Conservation (phyloP, 2,113 vertebrate species). For the Brachyhypopomus occidentalis region DNA sequence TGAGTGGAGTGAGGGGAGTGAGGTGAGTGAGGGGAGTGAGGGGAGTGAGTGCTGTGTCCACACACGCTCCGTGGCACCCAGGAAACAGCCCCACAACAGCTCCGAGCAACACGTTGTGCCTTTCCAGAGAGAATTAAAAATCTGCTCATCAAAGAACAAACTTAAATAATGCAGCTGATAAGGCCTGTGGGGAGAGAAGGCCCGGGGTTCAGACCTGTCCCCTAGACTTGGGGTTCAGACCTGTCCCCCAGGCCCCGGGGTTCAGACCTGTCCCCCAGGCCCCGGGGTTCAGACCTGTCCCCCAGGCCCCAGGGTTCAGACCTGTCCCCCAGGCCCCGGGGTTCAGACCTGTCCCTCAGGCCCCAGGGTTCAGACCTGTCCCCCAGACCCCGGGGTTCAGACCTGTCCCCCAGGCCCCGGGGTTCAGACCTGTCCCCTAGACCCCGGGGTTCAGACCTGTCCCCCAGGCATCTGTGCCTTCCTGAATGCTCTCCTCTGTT, state of each 20-base stretch:
- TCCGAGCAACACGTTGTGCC: constrained; percentile 5
- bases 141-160: constrained; percentile 43
- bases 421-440: constrained; percentile 11
- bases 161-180: constrained; percentile 43
- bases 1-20: no score
- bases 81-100: neutral
- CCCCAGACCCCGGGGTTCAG: neutral
- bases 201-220: constrained; percentile 1
- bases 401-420: constrained; percentile 6
- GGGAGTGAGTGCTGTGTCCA: neutral
- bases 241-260: no score
- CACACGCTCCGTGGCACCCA: no score
- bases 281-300: constrained; percentile 1
- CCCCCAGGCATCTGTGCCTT: constrained; percentile 25
- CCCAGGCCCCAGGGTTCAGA: neutral
- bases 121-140: neutral
- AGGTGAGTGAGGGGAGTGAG: no score
- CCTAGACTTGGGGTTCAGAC: no score
- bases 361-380: neutral
- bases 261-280: constrained; percentile 14
- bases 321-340: constrained; percentile 5
- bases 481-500: constrained; percentile 43
- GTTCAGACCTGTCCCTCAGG: constrained; percentile 13
- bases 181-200: neutral
- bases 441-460: constrained; percentile 3